These are phyloP conservation scores for Lamellibrachia luymesi DNA, from an alignment of 1,140 invertebrate genomes.

Conservation along the genomic window DNA sequence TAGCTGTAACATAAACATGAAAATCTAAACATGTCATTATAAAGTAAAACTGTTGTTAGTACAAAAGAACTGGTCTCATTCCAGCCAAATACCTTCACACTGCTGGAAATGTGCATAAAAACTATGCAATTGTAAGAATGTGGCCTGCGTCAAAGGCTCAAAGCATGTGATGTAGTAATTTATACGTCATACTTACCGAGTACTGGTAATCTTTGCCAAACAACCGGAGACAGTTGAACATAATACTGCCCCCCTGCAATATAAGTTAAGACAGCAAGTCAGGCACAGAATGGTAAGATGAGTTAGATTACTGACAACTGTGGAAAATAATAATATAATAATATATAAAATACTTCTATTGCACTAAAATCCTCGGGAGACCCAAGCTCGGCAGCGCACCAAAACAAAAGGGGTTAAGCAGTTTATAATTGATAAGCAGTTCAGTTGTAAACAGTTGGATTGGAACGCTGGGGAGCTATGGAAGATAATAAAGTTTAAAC, in stretches of 20 bases:
- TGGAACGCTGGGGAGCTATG: no score
- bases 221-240: slow-evolving; percentile 66
- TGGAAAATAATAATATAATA: no score
- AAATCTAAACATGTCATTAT: background rate
- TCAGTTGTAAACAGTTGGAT: no score
- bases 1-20: background rate
- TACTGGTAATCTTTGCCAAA: slow-evolving; percentile 66
- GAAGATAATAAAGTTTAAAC: no score
- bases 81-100: background rate
- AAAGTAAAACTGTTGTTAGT: background rate
- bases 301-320: background rate
- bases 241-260: slow-evolving; percentile 63
- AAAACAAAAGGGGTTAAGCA: no score
- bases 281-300: slow-evolving; percentile 8
- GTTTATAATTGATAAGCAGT: no score
- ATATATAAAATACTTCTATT: no score
- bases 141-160: background rate
- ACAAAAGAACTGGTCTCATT: background rate
- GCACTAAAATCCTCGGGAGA: no score
- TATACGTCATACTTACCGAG: slow-evolving; percentile 35
- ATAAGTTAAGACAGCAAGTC: slow-evolving; percentile 21
- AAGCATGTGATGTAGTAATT: slow-evolving; percentile 1
- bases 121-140: background rate
- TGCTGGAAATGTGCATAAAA: background rate
- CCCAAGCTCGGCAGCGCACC: no score